Evolutionary conservation across 2,888 invertebrate species (phyloP).

Genomic region (Campoletis raptor): DNA sequence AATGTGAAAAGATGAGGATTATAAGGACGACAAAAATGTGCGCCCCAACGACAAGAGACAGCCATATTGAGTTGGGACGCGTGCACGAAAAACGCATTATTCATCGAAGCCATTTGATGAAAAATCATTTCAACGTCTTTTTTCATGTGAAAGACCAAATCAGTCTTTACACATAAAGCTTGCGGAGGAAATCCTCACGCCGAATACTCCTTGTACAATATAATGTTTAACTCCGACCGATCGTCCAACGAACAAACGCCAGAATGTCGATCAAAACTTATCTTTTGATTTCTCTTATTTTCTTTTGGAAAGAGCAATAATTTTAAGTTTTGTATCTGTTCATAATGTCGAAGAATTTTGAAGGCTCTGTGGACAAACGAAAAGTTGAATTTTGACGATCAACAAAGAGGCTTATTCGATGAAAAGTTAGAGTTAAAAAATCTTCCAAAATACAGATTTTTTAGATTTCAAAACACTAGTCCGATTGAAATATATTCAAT

Average conservation of each 20-base stretch:
- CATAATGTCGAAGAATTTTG: not conserved
- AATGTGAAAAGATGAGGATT: not conserved
- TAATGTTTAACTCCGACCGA: not conserved
- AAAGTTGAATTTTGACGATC: not conserved
- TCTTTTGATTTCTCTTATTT: not conserved
- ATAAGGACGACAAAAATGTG: slow-evolving; percentile 33
- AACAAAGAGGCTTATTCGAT: too few species aligned
- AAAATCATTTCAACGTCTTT: slow-evolving; percentile 5
- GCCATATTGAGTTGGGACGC: slow-evolving; percentile 77
- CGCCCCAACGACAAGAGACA: slow-evolving; percentile 75
- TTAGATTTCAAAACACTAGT: too few species aligned
- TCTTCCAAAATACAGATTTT: too few species aligned
- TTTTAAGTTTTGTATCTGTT: not conserved
- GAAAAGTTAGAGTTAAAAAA: too few species aligned
- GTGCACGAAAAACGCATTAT: slow-evolving; percentile 16
- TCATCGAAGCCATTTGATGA: slow-evolving; percentile 36
- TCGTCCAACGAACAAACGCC: not conserved
- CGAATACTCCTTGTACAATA: not conserved
- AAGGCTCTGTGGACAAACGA: not conserved
- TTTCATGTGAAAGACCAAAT: not conserved
- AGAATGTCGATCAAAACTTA: not conserved
- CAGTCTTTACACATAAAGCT: not conserved
- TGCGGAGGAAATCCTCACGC: not conserved
- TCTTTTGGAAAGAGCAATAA: not conserved
- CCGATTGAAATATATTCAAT: too few species aligned